phyloP scores from a whole-genome alignment of 2,797 vertebrate species.

The Limosa lapponica region DNA sequence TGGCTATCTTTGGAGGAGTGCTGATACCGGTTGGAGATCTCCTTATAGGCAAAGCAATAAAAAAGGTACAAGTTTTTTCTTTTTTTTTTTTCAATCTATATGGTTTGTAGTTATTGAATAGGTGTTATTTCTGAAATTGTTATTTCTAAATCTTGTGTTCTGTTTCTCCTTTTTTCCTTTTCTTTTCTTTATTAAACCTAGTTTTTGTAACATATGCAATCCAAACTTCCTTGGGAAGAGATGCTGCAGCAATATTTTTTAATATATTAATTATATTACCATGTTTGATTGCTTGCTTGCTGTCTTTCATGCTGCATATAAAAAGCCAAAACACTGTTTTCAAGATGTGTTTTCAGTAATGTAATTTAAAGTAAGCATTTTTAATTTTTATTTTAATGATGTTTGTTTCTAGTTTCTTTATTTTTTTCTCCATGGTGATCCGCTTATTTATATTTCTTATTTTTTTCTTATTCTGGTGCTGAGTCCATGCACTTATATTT shows the following conservation, averaged over 20 bases:
- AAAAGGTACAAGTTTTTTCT: conserved; percentile 78
- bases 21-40: conserved; percentile 88
- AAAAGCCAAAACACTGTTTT: neutral
- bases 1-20: conserved; percentile 86
- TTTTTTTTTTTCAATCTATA: neutral
- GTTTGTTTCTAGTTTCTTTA: neutral
- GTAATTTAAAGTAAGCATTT: neutral
- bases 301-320: neutral
- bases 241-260: neutral
- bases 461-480: neutral
- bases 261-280: neutral
- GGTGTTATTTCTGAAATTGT: neutral
- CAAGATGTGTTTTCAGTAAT: neutral
- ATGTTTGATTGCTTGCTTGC: neutral
- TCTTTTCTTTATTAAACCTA: neutral
- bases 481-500: neutral
- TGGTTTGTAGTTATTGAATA: neutral
- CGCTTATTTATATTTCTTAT: neutral
- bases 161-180: neutral
- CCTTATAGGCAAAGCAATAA: conserved; percentile 82
- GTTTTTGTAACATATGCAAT: neutral
- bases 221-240: neutral
- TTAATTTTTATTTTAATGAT: neutral
- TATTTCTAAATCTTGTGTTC: neutral
- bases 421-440: neutral